These are phyloP conservation scores for Chloroceryle amazona DNA, from an alignment of 2,797 vertebrate species.

Conservation along the genomic window DNA sequence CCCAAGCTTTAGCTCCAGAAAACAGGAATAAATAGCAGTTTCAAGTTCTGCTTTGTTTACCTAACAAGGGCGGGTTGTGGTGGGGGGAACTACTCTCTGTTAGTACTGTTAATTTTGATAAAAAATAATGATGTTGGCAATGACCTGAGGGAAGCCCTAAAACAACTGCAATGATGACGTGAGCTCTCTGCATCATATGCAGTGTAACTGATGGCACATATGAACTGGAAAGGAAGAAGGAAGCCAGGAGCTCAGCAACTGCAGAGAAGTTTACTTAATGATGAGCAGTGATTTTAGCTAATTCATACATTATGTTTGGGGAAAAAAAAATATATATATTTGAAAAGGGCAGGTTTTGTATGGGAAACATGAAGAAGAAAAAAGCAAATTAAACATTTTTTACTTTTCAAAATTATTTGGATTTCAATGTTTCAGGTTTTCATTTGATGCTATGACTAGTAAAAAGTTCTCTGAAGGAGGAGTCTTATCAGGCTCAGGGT, in stretches of 20 bases:
- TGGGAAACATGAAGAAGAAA: background rate
- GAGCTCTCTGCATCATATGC: background rate
- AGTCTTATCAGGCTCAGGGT: background rate
- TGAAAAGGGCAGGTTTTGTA: rapidly evolving
- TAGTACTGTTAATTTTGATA: background rate
- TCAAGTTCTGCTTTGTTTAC: background rate
- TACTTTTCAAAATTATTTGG: background rate
- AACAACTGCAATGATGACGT: background rate
- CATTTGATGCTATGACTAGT: background rate
- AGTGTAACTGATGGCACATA: too few species aligned
- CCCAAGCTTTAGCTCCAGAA: background rate
- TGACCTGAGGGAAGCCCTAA: background rate
- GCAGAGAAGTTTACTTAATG: background rate
- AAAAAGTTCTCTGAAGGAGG: background rate
- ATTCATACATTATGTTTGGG: background rate
- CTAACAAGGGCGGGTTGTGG: background rate
- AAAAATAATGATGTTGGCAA: background rate
- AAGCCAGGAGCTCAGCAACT: background rate
- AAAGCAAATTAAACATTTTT: background rate
- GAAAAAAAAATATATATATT: background rate
- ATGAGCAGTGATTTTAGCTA: background rate
- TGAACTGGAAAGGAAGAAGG: background rate
- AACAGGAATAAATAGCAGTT: background rate
- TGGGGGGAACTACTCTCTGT: background rate
- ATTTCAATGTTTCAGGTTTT: background rate